Percentiles rank a stretch among this genome's conserved stretches.
Conservation (phyloP, 2,888 invertebrate species). For the Drosophila subsilvestris region DNA sequence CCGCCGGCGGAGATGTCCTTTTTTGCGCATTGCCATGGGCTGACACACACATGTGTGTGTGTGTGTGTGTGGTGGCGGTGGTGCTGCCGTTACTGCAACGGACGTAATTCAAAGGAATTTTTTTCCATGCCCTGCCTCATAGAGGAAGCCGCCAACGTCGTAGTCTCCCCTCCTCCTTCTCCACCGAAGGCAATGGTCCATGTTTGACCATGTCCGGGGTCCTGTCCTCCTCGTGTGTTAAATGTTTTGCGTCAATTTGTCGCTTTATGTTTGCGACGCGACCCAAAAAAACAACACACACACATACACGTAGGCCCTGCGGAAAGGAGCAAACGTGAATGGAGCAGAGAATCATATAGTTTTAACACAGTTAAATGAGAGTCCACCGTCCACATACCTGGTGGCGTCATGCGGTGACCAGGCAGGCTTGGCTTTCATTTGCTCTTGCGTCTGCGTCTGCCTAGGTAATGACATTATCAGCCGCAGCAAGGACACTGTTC, state of each 20-base stretch:
- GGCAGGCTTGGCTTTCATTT: conserved; percentile 25
- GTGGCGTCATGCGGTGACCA: conserved; percentile 72
- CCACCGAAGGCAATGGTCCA: conserved; percentile 8
- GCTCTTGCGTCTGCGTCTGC: conserved; percentile 9
- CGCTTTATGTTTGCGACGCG: conserved; percentile 59
- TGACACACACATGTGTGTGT: conserved; percentile 32
- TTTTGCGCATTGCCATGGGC: conserved; percentile 73
- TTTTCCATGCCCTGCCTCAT: conserved; percentile 59
- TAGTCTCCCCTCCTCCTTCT: conserved; percentile 11
- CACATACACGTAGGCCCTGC: conserved; percentile 10
- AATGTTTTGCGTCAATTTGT: conserved; percentile 80
- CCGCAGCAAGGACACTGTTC: conserved; percentile 53
- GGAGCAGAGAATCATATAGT: conserved; percentile 37
- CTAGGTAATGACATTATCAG: conserved; percentile 77
- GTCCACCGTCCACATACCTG: conserved; percentile 48
- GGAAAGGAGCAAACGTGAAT: conserved; percentile 46
- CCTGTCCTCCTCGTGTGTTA: conserved; percentile 51
- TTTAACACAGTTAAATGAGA: conserved; percentile 46
- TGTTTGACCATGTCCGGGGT: conserved; percentile 62
- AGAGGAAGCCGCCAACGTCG: conserved; percentile 42
- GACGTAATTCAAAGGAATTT: conserved; percentile 74
- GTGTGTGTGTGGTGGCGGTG: conserved; percentile 1
- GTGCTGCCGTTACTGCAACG: conserved; percentile 23
- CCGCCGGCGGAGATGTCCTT: conserved; percentile 68
- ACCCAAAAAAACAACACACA: conserved; percentile 52